A percentile compares a stretch with the other conserved stretches of the same genome.
These are phyloP conservation scores for Agrypnia vestita DNA, from an alignment of 1,140 invertebrate genomes.

Conservation along the genomic window DNA sequence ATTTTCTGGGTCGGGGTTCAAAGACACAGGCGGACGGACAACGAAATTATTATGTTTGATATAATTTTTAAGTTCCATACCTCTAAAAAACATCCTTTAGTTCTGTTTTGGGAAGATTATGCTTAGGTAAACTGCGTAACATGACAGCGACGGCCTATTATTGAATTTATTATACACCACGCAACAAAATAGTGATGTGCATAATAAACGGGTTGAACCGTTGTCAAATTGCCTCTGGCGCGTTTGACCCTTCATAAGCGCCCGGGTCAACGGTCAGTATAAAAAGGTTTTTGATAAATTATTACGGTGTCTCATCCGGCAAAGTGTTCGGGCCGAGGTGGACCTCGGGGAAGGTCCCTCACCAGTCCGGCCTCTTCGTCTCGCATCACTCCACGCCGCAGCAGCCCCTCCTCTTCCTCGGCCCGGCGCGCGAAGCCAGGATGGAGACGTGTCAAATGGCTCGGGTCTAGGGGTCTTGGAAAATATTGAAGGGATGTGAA, in stretches of 20 bases:
- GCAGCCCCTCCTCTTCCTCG: background rate
- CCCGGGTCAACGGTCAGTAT: slow-evolving; percentile 40
- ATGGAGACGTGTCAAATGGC: slow-evolving; percentile 30
- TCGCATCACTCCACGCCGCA: slow-evolving; percentile 1
- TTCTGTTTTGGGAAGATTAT: no score
- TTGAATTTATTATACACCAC: no score
- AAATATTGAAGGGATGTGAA: slow-evolving; percentile 31
- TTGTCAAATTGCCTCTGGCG: slow-evolving; percentile 33
- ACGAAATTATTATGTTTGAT: no score
- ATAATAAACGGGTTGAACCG: background rate
- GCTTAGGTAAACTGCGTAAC: no score
- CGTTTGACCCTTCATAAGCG: slow-evolving; percentile 33
- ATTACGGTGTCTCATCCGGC: slow-evolving; percentile 15
- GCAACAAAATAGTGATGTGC: slow-evolving; percentile 1
- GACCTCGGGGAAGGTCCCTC: slow-evolving; percentile 13
- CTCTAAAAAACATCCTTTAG: no score
- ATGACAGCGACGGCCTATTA: no score
- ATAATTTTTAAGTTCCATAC: no score
- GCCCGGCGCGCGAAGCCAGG: slow-evolving; percentile 5
- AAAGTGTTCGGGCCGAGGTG: background rate
- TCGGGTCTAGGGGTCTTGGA: slow-evolving; percentile 23
- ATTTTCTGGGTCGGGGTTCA: no score
- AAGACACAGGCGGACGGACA: no score
- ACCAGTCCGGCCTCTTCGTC: background rate
- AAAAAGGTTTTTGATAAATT: slow-evolving; percentile 51